A percentile compares a stretch with the other conserved stretches of the same genome.
Evolutionary conservation across 2,113 vertebrate species (phyloP).

Genomic region (Prolemur simus): DNA sequence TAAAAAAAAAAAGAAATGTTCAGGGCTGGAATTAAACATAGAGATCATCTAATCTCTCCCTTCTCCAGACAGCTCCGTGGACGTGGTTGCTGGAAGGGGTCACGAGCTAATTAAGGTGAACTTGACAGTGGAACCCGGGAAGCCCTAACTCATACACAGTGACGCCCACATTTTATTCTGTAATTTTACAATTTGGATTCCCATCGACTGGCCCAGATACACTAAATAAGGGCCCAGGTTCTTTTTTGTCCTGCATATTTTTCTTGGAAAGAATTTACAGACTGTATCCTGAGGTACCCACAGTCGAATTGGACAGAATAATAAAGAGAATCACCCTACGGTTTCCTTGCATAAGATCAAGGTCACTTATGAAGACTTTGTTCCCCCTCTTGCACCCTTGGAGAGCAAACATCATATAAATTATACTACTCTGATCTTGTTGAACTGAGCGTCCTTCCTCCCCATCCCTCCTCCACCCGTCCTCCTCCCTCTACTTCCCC

Average conservation of each 20-base stretch:
- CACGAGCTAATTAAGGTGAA: neutral
- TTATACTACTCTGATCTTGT: neutral
- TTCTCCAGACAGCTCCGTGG: neutral
- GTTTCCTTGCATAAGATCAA: neutral
- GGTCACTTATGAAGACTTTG: neutral
- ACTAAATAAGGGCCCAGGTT: neutral
- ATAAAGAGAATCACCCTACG: neutral
- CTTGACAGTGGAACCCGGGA: neutral
- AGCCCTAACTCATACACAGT: neutral
- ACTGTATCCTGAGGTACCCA: neutral
- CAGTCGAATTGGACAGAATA: neutral
- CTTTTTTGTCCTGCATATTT: neutral
- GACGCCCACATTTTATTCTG: neutral
- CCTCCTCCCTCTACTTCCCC: accelerated
- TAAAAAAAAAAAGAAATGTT: too few relatives aligned
- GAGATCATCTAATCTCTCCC: neutral
- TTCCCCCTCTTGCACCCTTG: neutral
- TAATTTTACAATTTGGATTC: neutral
- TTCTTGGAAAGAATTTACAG: neutral
- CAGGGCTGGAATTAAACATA: neutral
- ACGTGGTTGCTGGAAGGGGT: neutral
- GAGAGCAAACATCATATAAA: neutral
- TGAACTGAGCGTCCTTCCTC: neutral
- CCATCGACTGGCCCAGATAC: neutral
- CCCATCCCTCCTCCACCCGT: neutral